phyloP scores from a whole-genome alignment of 2,888 invertebrate species.

The Ormyrus rosae region DNA sequence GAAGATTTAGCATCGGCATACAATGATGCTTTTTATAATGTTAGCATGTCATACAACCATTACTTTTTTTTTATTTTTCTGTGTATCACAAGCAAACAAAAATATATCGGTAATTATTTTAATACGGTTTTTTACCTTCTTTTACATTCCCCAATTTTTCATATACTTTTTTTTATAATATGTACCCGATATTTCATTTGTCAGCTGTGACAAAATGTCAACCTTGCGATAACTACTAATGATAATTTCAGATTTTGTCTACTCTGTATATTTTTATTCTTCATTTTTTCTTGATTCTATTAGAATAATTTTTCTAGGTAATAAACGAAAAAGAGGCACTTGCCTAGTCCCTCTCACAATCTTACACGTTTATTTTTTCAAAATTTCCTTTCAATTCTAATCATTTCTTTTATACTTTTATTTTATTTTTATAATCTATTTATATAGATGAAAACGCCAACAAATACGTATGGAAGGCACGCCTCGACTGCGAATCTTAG shows the following conservation, averaged over 20 bases:
- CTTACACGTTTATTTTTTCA: conserved; percentile 43
- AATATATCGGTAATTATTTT: conserved; percentile 56
- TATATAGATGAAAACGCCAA: conserved; percentile 72
- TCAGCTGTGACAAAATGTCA: conserved; percentile 32
- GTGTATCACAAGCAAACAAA: conserved; percentile 59
- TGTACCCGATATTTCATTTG: conserved; percentile 45
- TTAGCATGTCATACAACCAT: conserved; percentile 46
- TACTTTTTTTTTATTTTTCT: conserved; percentile 37
- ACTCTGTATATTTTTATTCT: conserved; percentile 59
- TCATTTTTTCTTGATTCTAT: conserved; percentile 40
- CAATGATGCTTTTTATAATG: conserved; percentile 36
- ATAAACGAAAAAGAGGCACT: conserved; percentile 72
- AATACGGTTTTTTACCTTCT: conserved; percentile 43
- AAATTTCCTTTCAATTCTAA: conserved; percentile 50
- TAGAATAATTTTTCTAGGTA: conserved; percentile 60
- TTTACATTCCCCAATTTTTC: conserved; percentile 16
- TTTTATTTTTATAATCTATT: conserved; percentile 47
- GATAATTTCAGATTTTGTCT: conserved; percentile 67
- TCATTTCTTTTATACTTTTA: conserved; percentile 46
- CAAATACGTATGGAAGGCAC: conserved; percentile 75
- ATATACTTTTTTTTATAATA: conserved; percentile 51
- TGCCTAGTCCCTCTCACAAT: conserved; percentile 66
- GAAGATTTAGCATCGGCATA: conserved; percentile 42
- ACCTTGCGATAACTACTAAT: conserved; percentile 62
- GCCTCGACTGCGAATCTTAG: conserved; percentile 74